Percentiles rank a stretch among this genome's conserved stretches.
Conservation (phyloP, 2,888 invertebrate genomes). For the Ethmia dodecea region DNA sequence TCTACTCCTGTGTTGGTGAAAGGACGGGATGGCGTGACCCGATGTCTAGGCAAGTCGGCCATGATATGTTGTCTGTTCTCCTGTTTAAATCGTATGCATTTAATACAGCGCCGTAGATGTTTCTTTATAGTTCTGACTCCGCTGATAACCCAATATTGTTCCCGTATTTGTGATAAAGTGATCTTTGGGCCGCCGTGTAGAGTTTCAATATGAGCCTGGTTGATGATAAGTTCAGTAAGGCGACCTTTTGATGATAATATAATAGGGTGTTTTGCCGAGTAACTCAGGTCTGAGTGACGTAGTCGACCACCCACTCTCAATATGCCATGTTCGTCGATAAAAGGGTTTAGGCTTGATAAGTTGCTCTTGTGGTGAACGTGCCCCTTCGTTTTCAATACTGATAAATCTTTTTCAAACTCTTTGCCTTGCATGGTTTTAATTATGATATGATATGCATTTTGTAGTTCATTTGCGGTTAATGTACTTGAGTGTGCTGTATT, state of each 20-base stretch:
- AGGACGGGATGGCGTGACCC: too few relatives aligned
- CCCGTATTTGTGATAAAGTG: not conserved
- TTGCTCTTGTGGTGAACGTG: not conserved
- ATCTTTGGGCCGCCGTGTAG: not conserved
- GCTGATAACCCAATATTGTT: not conserved
- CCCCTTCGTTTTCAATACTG: not conserved
- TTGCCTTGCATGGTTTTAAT: not conserved
- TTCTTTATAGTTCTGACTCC: not conserved
- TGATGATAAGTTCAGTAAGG: not conserved
- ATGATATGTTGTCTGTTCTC: not conserved
- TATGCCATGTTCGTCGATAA: not conserved
- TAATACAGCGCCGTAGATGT: not conserved
- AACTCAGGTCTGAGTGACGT: not conserved
- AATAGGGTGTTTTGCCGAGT: not conserved
- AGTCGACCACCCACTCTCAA: not conserved
- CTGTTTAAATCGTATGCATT: not conserved
- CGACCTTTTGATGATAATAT: not conserved
- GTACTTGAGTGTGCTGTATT: not conserved
- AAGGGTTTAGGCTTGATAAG: not conserved
- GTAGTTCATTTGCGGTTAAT: not conserved
- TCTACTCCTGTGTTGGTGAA: not conserved
- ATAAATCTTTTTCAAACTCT: not conserved
- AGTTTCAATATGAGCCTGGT: not conserved
- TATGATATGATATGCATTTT: not conserved
- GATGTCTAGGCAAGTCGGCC: too few relatives aligned